Base-by-base conservation (phyloP, 1,140 invertebrate genomes). In the Eumeta japonica region DNA sequence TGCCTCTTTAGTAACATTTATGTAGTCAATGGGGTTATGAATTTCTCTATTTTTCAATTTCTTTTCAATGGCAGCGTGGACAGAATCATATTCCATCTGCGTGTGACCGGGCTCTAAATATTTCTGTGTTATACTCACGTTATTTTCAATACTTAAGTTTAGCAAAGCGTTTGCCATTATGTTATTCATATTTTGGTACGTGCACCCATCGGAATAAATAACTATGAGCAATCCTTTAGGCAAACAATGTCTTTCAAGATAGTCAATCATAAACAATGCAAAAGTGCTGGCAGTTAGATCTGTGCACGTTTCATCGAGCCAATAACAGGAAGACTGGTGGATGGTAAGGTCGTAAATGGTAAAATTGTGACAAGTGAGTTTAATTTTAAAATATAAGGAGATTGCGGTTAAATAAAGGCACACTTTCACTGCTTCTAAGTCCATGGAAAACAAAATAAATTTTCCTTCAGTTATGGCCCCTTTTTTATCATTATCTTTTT, bases 361-460 rank as follows among this genome's bases (percentile, higher is more conserved):
- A 39, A 58, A 74, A 51, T 75, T 76, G 46, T 75, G 72, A 11
- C 50, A 17, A 10, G 46, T 30, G 9, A 75, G 40, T 45, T 73
- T 75, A n/a, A 49, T 63, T 47, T 67, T 74, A 44, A 58, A 75
- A 44, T 75, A 75, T 15, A 68, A 14, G 16, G 54, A 49, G 41
- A 39, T 55, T 13, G 63, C 58, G 10, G 67, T 56, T 24, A 71
- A 11, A 29, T 38, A 31, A 24, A 63, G 65, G 16, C 29, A 38
- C 24, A 62, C 16, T 36, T 62, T 55, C n/a, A 67, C 60, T 14
- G 55, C 51, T 54, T 65, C 48, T 10, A 66, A 16, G 50, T 70
- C 66, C 40, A 54, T 42, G 7, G 45, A 46, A 16, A 62, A 35
- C n/a, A 55, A 4, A 15, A 37, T 37, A 14, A 14, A 12, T 13